A percentile compares a stretch with the other conserved stretches of the same genome.
phyloP scores from a whole-genome alignment of 2,113 vertebrate genomes.

The Cygnus buccinator region DNA sequence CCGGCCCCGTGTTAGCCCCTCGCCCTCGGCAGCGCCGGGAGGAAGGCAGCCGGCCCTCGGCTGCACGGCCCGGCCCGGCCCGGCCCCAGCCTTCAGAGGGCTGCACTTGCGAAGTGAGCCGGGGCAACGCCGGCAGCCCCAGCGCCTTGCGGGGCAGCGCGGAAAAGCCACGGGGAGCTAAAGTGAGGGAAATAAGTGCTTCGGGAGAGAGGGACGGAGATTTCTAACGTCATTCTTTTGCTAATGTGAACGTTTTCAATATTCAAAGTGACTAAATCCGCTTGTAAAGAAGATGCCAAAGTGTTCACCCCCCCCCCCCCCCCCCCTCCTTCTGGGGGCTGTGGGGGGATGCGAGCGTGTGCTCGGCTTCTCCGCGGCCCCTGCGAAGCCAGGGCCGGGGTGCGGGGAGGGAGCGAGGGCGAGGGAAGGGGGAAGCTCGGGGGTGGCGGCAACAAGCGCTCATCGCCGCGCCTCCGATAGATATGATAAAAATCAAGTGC shows the following conservation, averaged over 20 bases:
- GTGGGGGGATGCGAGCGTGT: not conserved
- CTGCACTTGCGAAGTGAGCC: conserved; percentile 52
- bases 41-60: not conserved
- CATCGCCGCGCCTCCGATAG: conserved; percentile 14
- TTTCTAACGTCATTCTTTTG: conserved; percentile 80
- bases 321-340: conserved; percentile 11
- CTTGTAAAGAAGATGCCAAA: conserved; percentile 75
- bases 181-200: conserved; percentile 76
- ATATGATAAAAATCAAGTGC: conserved; percentile 42
- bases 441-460: not conserved
- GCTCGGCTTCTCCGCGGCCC: conserved; percentile 12
- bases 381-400: not conserved
- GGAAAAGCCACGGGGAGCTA: conserved; percentile 64
- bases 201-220: conserved; percentile 70
- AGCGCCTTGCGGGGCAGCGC: conserved; percentile 56
- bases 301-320: conserved; percentile 49
- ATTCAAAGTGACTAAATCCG: conserved; percentile 80
- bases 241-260: conserved; percentile 81
- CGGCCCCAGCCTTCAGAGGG: conserved; percentile 17
- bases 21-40: not conserved
- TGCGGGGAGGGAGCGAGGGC: not conserved
- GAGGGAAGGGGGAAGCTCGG: conserved; percentile 26
- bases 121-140: conserved; percentile 60
- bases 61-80: not conserved
- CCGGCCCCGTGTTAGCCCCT: not conserved